Conservation (phyloP, 2,888 invertebrate species). For the Pimpla rufipes region DNA sequence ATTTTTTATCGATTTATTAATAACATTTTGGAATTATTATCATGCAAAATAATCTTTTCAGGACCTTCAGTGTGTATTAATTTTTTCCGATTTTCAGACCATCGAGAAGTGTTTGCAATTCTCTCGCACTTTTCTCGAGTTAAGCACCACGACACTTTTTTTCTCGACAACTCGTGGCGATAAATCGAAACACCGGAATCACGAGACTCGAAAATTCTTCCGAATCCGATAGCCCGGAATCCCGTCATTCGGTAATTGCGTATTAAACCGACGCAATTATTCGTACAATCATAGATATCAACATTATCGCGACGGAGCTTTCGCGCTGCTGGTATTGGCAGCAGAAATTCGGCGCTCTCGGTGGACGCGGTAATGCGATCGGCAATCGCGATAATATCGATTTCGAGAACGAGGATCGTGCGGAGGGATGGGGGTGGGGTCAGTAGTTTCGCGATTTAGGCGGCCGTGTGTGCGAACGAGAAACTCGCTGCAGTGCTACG, state of each 20-base stretch:
- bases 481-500: not conserved
- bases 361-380: conserved; percentile 29
- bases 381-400: conserved; percentile 62
- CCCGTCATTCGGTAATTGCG: conserved; percentile 42
- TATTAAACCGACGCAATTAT: conserved; percentile 57
- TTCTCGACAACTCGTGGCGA: too few species aligned
- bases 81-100: too few species aligned
- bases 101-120: too few species aligned
- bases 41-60: too few species aligned
- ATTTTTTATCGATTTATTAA: too few species aligned
- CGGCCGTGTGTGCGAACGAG: conserved; percentile 10
- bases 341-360: conserved; percentile 31
- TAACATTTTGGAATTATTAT: too few species aligned
- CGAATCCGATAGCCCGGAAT: conserved; percentile 17
- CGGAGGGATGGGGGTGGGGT: not conserved
- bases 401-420: conserved; percentile 44
- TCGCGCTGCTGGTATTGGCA: conserved; percentile 29
- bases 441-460: conserved; percentile 24
- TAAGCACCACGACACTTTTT: too few species aligned
- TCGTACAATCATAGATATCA: conserved; percentile 48
- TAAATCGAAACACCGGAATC: not conserved
- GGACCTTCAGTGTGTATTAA: too few species aligned
- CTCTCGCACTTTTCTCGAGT: too few species aligned
- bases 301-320: conserved; percentile 28
- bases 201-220: conserved; percentile 2